Evolutionary conservation across 2,797 vertebrate genomes (phyloP), one percentile per base, ranked within the genome.

Genomic region (Lagocephalus sceleratus): DNA sequence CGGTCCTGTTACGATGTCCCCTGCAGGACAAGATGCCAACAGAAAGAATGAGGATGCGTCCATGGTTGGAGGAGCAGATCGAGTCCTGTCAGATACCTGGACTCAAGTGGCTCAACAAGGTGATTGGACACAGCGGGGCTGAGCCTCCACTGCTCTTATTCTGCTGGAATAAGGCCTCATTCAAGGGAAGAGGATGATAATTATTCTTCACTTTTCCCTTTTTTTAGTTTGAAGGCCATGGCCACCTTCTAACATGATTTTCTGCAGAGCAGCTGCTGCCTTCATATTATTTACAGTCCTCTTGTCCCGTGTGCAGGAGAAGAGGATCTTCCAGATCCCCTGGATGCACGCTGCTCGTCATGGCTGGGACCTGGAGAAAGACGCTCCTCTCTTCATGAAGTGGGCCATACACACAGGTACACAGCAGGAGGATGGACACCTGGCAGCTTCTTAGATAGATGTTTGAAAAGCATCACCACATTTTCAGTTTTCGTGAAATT

Each of bases 321-420:
- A 95, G 88, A 93, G 94, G 80, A 97, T 97, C 85, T 99, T 99
- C 86, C 97, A 99, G 90, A 99, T 98, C 79, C 96, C 97, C 0
- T 99, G 97, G 97, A 99, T 99, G 97, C 97, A 99, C 20, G 97
- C 97, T 0, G 97, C 97, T 10, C 92, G 96, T 47, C 97, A 99
- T 1, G 97, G 97, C 20, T 99, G 97, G 97, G 97, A 98, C 75
- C 91, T 99, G 66, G 95, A 98, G 82, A 99, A 98, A 75, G 97
- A 99, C 22, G 96, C 97, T n/a, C 95, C 97, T 0, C 92, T 99
- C 65, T 99, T 99, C 82, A 93, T 94, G 88, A 94, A 94, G 88
- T 98, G 97, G 97, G 97, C 97, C n/a, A 94, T 99, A 85, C 97
- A 99, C 19, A 99, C 97, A 73, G 97, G 97, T 98, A 42, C 40